phyloP scores from a whole-genome alignment of 2,888 invertebrate genomes.

The Papilio elwesi region DNA sequence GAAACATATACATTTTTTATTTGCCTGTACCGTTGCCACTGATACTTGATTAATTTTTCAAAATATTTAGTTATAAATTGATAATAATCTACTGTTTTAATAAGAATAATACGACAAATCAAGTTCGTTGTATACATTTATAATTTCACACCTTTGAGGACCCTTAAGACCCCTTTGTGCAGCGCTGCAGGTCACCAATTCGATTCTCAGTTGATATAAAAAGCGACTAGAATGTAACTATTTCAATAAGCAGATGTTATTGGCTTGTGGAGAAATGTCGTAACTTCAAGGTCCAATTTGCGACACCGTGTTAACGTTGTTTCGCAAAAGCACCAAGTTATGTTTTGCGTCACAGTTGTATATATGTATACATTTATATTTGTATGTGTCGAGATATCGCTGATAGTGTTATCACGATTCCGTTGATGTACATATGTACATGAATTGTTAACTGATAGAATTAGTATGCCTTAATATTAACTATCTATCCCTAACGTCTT shows the following conservation, averaged over 20 bases:
- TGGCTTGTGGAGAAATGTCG: slow-evolving; percentile 49
- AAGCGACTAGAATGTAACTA: background rate
- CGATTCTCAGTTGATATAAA: background rate
- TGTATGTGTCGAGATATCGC: slow-evolving; percentile 20
- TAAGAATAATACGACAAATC: no score
- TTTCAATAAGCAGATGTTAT: slow-evolving; percentile 27
- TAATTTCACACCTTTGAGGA: no score
- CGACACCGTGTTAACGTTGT: slow-evolving; percentile 51
- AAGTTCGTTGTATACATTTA: no score
- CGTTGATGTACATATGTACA: background rate
- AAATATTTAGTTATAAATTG: no score
- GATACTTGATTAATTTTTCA: no score
- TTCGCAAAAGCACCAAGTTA: slow-evolving; percentile 53
- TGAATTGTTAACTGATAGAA: background rate
- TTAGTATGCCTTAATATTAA: slow-evolving; percentile 1
- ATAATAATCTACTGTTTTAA: no score
- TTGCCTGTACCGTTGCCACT: no score
- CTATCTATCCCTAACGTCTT: no score
- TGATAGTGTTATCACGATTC: slow-evolving; percentile 30
- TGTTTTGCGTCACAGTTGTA: slow-evolving; percentile 47
- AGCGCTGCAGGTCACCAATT: background rate
- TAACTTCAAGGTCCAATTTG: slow-evolving; percentile 55
- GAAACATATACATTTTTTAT: no score
- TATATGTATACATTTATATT: background rate
- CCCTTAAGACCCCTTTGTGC: no score